phyloP scores from a whole-genome alignment of 2,797 vertebrate species.

The Hirundo rustica region DNA sequence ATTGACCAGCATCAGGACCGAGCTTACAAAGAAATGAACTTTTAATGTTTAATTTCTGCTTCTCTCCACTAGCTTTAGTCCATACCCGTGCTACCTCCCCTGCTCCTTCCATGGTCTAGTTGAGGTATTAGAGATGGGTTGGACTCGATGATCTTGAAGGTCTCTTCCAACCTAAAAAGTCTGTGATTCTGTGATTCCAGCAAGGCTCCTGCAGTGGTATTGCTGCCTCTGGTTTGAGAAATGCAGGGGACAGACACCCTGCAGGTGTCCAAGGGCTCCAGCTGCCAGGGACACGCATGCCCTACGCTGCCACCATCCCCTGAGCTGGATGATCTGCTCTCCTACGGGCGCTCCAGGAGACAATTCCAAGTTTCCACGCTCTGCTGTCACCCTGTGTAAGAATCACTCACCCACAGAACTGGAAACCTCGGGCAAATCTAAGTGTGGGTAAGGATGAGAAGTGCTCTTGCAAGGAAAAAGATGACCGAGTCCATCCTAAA shows the following conservation, averaged over 20 bases:
- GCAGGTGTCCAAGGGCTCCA: background rate
- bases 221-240: background rate
- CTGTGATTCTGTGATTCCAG: background rate
- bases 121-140: too few species aligned
- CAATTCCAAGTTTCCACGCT: background rate
- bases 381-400: background rate
- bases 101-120: background rate
- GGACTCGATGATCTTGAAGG: too few species aligned
- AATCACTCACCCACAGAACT: background rate
- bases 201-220: background rate
- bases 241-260: background rate
- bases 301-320: accelerated
- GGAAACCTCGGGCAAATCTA: background rate
- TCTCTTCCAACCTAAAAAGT: too few species aligned
- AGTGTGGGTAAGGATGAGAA: background rate
- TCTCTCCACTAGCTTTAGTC: background rate
- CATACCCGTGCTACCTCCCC: background rate
- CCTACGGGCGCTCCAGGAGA: background rate
- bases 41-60: background rate
- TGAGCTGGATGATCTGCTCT: background rate
- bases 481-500: background rate
- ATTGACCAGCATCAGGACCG: background rate
- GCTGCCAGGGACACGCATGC: background rate
- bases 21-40: background rate
- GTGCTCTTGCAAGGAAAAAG: background rate